Evolutionary conservation across 2,888 invertebrate genomes (phyloP), one percentile per base, ranked within the genome.

Genomic region (Kuschelorhynchus macadamiae): DNA sequence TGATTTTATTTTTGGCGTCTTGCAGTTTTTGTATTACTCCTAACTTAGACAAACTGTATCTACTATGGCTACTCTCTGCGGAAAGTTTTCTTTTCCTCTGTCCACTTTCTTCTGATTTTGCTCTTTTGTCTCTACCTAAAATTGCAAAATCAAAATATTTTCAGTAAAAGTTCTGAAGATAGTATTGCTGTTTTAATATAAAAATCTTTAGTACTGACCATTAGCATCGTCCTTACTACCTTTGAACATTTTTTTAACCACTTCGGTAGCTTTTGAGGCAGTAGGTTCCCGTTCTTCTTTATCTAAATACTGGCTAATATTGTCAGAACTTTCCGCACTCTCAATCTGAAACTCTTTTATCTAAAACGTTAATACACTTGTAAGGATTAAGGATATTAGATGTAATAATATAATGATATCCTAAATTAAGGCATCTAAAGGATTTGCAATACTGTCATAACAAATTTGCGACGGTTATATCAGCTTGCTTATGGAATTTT

Each of bases 261-360:
- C 49, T 30, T 25, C 16, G 17, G 53, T 47, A 33, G 44, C 12
- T 9, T 36, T 55, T 46, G 55, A 46, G 44, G 39, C 52, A 7
- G 36, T 2, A 36, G 4, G 11, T 36, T 2, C 11, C 9, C 41
- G 39, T 32, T 81, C 80, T 36, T 83, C 84, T 73, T 80, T 82
- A 59, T 84, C 84, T 64, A 84, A 74, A 76, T 82, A 83, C 72
- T 84, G 82, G 67, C 83, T 83, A 18, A 83, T 80, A 64, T 82
- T 81, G 61, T 82, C 82, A 0, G 82, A 83, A 73, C 81, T 82
- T 55, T 81, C 83, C 16, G 79, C 80, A 2, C 81, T 80, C 71
- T 81, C 82, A 4, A 76, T 57, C 18, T 69, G 49, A 12, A 55
- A 61, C 18, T 70, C 65, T 36, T 60, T 69, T 2, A 64, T 18